Evolutionary conservation across 1,140 invertebrate species (phyloP).

Genomic region (Neodiprion pinetum): DNA sequence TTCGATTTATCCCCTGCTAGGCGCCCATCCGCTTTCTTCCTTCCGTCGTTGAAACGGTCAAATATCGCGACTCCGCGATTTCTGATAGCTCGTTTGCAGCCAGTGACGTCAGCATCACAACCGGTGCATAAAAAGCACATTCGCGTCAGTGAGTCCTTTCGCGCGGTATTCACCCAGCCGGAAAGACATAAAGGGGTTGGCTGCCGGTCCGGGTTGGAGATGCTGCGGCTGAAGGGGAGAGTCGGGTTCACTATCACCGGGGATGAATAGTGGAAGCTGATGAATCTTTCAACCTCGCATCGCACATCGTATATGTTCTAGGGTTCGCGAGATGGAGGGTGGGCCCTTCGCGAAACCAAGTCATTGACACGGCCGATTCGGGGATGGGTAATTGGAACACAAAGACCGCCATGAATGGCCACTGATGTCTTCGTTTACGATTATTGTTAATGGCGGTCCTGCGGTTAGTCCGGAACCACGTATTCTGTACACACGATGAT

Average conservation of each 20-base stretch:
- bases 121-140: not conserved
- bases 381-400: slow-evolving; percentile 18
- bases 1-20: not conserved
- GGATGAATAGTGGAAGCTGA: not conserved
- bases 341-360: slow-evolving; percentile 5
- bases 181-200: slow-evolving; percentile 5
- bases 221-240: not conserved
- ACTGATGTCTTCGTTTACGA: slow-evolving; percentile 21
- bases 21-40: not conserved
- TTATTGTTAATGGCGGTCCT: slow-evolving; percentile 13
- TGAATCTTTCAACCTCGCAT: slow-evolving; percentile 9
- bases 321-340: not conserved
- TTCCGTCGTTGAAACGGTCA: not conserved
- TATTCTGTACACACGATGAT: not conserved
- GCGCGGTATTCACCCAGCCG: not conserved
- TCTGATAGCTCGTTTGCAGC: not conserved
- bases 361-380: not conserved
- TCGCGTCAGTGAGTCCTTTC: slow-evolving; percentile 6
- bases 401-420: slow-evolving; percentile 13
- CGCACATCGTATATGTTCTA: not conserved
- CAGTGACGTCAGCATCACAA: not conserved
- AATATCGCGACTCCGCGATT: not conserved
- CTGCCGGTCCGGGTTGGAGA: not conserved
- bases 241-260: not conserved
- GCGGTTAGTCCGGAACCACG: not conserved